Evolutionary conservation across 2,888 invertebrate species (phyloP).

Genomic region (Rhyacophila evoluta): DNA sequence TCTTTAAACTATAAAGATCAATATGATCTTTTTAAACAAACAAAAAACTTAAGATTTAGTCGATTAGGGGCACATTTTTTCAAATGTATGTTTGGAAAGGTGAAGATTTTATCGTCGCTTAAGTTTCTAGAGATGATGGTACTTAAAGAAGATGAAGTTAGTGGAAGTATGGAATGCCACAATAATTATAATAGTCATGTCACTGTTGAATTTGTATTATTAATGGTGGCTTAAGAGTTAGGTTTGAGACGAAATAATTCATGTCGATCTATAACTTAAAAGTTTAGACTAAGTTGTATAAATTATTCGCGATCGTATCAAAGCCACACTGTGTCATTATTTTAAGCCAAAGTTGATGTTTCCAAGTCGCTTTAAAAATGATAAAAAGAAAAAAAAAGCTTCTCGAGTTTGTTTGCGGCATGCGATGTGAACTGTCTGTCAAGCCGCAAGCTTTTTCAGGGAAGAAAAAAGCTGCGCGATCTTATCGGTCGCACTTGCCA

Average conservation of each 20-base stretch:
- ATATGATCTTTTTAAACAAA: no score
- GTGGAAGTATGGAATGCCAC: no score
- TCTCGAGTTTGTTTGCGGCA: background rate
- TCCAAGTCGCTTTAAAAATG: conserved; percentile 10
- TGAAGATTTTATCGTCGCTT: no score
- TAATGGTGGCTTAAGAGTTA: no score
- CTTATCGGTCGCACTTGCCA: conserved; percentile 8
- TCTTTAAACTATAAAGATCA: no score
- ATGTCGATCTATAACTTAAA: background rate
- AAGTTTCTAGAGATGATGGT: no score
- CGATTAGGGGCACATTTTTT: no score
- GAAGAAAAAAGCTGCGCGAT: background rate
- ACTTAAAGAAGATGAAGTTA: no score
- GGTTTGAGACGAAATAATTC: background rate
- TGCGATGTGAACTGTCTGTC: background rate
- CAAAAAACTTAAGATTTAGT: no score
- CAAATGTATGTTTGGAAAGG: no score
- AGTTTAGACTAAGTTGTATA: background rate
- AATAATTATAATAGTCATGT: no score
- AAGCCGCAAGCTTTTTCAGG: background rate
- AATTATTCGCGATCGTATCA: background rate
- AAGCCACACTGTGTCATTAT: conserved; percentile 17
- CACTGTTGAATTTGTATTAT: no score
- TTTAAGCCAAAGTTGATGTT: conserved; percentile 24
- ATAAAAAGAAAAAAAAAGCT: background rate